Percentiles rank a stretch among this genome's conserved stretches.
Conservation (phyloP, 1,140 invertebrate species). For the Drosophila yakuba region DNA sequence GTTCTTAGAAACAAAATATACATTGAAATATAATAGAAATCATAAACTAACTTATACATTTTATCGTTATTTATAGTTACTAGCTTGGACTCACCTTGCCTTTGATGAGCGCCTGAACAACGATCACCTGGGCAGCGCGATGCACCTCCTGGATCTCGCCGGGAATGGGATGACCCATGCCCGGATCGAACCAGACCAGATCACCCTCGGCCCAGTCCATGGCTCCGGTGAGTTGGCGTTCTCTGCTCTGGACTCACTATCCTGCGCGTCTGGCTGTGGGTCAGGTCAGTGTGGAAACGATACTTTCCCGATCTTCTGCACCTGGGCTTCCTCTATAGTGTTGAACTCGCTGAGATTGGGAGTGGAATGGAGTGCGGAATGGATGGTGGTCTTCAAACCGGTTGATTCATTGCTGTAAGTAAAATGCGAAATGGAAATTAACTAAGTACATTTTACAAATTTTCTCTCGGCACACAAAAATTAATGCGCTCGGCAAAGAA, state of each 20-base stretch:
- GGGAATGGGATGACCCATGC: conserved; percentile 93
- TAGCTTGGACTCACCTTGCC: conserved; percentile 89
- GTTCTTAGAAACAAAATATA: neutral
- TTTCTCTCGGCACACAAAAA: conserved; percentile 33
- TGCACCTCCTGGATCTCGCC: conserved; percentile 95
- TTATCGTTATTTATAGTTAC: neutral
- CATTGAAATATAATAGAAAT: too few species aligned
- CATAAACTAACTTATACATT: neutral
- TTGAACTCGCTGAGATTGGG: neutral
- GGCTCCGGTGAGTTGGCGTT: conserved; percentile 1
- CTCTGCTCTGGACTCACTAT: conserved; percentile 1
- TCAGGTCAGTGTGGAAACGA: neutral
- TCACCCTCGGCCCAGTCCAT: conserved; percentile 90
- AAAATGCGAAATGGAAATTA: conserved; percentile 32
- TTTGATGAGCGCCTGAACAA: conserved; percentile 93
- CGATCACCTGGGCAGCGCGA: conserved; percentile 93
- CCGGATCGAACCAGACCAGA: conserved; percentile 96
- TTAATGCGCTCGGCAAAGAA: conserved; percentile 23
- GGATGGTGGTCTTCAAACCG: conserved; percentile 45
- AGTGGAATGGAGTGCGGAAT: conserved; percentile 1
- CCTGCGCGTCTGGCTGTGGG: too few species aligned
- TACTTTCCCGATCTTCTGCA: conserved; percentile 2
- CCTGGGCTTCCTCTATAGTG: neutral
- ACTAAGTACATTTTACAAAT: conserved; percentile 37
- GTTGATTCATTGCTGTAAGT: conserved; percentile 67